Percentiles rank a stretch among this genome's conserved stretches.
phyloP scores from a whole-genome alignment of 2,113 vertebrate genomes.

The Alectura lathami region DNA sequence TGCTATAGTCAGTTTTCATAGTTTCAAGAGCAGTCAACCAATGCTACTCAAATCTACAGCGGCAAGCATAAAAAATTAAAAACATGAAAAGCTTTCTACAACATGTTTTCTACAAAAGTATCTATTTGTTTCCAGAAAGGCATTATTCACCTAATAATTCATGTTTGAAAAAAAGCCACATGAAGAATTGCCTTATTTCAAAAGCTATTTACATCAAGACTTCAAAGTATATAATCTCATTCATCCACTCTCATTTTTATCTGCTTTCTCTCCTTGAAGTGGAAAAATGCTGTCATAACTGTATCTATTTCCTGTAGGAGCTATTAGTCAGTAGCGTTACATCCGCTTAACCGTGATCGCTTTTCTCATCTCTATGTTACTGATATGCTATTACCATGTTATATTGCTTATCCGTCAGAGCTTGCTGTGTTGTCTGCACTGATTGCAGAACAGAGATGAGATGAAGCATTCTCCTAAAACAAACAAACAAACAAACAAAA shows the following conservation, averaged over 20 bases:
- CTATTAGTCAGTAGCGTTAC: conserved; percentile 64
- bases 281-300: conserved; percentile 50
- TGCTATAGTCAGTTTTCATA: not conserved
- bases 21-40: not conserved
- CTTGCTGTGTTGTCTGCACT: not conserved
- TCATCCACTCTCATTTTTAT: conserved; percentile 36
- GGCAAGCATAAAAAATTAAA: not conserved
- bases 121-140: not conserved
- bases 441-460: not conserved
- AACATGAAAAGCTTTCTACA: not conserved
- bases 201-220: not conserved
- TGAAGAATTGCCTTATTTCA: conserved; percentile 12
- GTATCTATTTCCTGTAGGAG: conserved; percentile 61
- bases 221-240: conserved; percentile 40
- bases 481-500: too few species aligned
- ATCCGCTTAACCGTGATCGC: conserved; percentile 34
- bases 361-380: conserved; percentile 60
- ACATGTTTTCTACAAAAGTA: not conserved
- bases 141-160: not conserved
- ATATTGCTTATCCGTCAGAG: conserved; percentile 22
- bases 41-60: not conserved
- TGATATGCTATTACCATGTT: conserved; percentile 48
- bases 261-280: conserved; percentile 51
- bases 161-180: not conserved
- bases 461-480: not conserved